A percentile compares a stretch with the other conserved stretches of the same genome.
Evolutionary conservation across 1,140 invertebrate genomes (phyloP).

Genomic region (Eulimnadia texana): DNA sequence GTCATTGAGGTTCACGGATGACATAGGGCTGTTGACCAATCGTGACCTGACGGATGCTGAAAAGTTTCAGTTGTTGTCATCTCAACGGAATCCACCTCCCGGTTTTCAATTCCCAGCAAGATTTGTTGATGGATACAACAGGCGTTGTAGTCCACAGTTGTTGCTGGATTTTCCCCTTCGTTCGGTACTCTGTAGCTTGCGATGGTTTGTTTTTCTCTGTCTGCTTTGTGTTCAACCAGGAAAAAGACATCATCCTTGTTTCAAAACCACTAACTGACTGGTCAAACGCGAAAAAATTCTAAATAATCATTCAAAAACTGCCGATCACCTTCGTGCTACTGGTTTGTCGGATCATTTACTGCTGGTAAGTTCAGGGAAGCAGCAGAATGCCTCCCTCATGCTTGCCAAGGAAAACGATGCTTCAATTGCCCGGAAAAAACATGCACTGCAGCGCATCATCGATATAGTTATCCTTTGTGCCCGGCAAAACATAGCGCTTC

Average conservation of each 20-base stretch:
- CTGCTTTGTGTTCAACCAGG: background rate
- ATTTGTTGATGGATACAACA: background rate
- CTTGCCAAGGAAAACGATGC: background rate
- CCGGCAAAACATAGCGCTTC: background rate
- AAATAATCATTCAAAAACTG: background rate
- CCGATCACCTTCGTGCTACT: background rate
- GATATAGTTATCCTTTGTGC: slow-evolving; percentile 1
- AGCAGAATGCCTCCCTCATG: background rate
- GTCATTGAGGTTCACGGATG: background rate
- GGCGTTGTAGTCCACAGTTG: slow-evolving; percentile 1
- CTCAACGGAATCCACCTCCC: background rate
- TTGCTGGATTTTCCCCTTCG: background rate
- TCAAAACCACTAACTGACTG: slow-evolving; percentile 1
- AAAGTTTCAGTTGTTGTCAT: background rate
- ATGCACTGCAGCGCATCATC: background rate
- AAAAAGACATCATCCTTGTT: background rate
- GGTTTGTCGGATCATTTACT: no score
- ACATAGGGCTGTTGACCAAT: background rate
- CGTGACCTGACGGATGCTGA: background rate
- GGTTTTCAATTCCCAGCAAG: background rate
- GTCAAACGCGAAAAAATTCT: slow-evolving; percentile 7
- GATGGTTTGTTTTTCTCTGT: slow-evolving; percentile 1
- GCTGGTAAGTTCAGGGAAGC: background rate
- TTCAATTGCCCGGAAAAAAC: background rate
- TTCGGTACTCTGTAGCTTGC: background rate